Evolutionary conservation across 2,888 invertebrate species (phyloP).

Genomic region (Pollenia angustigena): DNA sequence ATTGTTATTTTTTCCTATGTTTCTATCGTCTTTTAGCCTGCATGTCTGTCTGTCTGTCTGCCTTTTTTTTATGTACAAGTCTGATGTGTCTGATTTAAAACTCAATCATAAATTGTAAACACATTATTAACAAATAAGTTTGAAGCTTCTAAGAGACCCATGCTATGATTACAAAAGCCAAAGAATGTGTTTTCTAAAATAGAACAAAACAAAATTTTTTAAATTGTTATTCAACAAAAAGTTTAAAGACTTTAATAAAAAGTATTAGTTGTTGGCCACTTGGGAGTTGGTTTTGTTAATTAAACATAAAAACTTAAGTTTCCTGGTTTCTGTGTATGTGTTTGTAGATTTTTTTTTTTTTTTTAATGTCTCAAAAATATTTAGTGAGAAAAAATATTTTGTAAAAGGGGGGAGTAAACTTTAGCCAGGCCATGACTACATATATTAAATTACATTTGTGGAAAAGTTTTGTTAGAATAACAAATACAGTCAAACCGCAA

Average conservation of each 20-base stretch:
- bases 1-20: conserved; percentile 17
- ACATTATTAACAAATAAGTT: conserved; percentile 67
- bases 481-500: not conserved
- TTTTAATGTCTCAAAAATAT: not conserved
- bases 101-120: conserved; percentile 57
- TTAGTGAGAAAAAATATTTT: not conserved
- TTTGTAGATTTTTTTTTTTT: not conserved
- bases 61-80: not conserved
- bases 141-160: conserved; percentile 59
- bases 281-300: conserved; percentile 52
- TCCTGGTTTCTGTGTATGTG: conserved; percentile 17
- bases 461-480: not conserved
- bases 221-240: conserved; percentile 2
- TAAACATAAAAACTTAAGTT: conserved; percentile 48
- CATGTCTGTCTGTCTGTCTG: not conserved
- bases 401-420: conserved; percentile 6
- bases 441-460: conserved; percentile 24
- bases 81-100: conserved; percentile 11
- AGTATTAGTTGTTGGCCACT: conserved; percentile 51
- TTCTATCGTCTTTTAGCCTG: conserved; percentile 18
- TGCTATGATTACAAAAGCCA: conserved; percentile 49
- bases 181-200: conserved; percentile 47
- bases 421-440: not conserved
- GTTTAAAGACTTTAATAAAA: conserved; percentile 49
- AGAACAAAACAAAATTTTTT: conserved; percentile 27